Evolutionary conservation across 2,113 vertebrate species (phyloP).

Genomic region (Periophthalmodon schlosseri): DNA sequence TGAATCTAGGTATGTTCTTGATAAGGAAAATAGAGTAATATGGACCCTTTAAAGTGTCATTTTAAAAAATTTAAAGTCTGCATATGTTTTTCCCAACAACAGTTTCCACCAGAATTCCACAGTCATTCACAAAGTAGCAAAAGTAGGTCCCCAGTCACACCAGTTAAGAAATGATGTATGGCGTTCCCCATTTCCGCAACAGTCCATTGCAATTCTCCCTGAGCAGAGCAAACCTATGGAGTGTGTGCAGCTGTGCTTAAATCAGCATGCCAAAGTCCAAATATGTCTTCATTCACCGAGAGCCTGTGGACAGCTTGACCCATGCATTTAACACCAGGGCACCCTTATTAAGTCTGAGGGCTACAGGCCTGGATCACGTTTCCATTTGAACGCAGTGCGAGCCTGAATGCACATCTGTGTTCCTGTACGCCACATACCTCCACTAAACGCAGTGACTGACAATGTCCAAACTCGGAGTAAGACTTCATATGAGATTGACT

Average conservation of each 20-base stretch:
- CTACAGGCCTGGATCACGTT: constrained; percentile 35
- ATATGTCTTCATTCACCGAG: constrained; percentile 28
- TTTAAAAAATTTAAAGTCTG: neutral
- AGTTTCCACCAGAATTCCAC: neutral
- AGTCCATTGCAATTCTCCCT: constrained; percentile 8
- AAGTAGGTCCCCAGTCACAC: neutral
- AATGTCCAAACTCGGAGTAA: constrained; percentile 16
- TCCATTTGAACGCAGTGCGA: constrained; percentile 41
- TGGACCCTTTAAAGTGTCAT: neutral
- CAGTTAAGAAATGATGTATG: neutral
- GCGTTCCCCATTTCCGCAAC: neutral
- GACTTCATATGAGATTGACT: constrained; percentile 20
- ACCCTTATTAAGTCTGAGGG: constrained; percentile 26
- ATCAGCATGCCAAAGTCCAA: constrained; percentile 30
- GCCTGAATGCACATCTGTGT: constrained; percentile 50
- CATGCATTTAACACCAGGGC: constrained; percentile 36
- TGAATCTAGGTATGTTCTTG: no score
- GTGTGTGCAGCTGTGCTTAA: constrained; percentile 28
- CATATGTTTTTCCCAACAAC: neutral
- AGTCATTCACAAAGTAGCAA: neutral
- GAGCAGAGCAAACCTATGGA: constrained; percentile 3
- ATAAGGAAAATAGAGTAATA: no score
- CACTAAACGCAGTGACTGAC: constrained; percentile 18
- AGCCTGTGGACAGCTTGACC: constrained; percentile 30
- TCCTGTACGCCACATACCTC: constrained; percentile 23